Base-by-base conservation (phyloP, 1,140 invertebrate species). In the Drosophila hydei region DNA sequence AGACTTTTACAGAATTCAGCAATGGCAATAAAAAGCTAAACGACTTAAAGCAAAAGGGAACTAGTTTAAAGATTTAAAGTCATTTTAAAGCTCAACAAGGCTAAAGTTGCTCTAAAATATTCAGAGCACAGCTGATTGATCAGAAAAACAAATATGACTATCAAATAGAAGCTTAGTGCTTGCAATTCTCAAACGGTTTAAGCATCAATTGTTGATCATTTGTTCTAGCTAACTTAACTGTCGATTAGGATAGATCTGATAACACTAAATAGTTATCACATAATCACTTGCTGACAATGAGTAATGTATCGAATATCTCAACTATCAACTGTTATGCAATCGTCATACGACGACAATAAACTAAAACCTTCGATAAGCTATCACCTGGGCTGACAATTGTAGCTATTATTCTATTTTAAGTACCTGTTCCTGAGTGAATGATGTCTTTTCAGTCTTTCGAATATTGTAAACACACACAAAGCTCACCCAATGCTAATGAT, bases 401-500 rank as follows among this genome's bases (percentile, higher is more conserved):
- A 42, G 14, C 30, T 33, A 33, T 33, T 33, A 33, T 33, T 33
- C 30, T 11, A 30, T 30, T 30, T 33, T 33, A 1, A 11, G 9
- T 33, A 30, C n/a, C 38, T 40, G 1, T 5, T 14, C n/a, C n/a
- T 3, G 4, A 14, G 38, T 18, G 38, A 42, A 42, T 11, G n/a
- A 40, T n/a, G 42, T 45, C 45, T 5, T 43, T 43, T 43, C 9
- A 43, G 42, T 45, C 45, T 5, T 43, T 43, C 19, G 18, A 43
- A 16, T 18, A 43, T 19, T 43, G 42, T 43, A 43, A 50, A 30
- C 27, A 16, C 23, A 16, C 0, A 50, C 36, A 21, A n/a, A 1
- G 12, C 19, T 47, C 21, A n/a, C 9, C 43, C 5, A 21, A 23
- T 23, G 18, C 19, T 47, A 47, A 23, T 47, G 43, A 47, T 47